Conservation (phyloP, 2,888 invertebrate species). For the Ochropleura plecta region DNA sequence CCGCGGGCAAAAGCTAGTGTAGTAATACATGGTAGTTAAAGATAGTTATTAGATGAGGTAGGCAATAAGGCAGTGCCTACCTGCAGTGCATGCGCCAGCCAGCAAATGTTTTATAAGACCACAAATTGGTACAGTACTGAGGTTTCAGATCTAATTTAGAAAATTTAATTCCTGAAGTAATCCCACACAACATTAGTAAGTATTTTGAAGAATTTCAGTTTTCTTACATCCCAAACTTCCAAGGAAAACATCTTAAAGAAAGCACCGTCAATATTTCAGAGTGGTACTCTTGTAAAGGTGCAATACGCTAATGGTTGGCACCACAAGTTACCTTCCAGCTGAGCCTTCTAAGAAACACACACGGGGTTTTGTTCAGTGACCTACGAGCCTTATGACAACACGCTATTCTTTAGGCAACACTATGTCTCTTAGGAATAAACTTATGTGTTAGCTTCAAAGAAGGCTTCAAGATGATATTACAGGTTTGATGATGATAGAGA, state of each 20-base stretch:
- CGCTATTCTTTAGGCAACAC: background rate
- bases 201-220: background rate
- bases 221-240: background rate
- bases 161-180: background rate
- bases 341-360: background rate
- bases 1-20: too few relatives aligned
- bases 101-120: background rate
- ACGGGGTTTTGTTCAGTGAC: slow-evolving; percentile 25
- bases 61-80: too few relatives aligned
- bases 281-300: slow-evolving; percentile 29
- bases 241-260: slow-evolving; percentile 10
- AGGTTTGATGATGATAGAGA: background rate
- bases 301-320: slow-evolving; percentile 54
- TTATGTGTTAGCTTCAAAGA: background rate
- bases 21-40: too few relatives aligned
- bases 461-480: background rate
- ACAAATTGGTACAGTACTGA: background rate
- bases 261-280: slow-evolving; percentile 35
- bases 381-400: background rate
- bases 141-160: background rate
- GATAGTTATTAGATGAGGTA: too few relatives aligned
- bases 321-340: background rate
- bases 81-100: too few relatives aligned
- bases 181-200: background rate
- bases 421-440: background rate